Base-by-base conservation (phyloP, 2,113 vertebrate genomes). In the Hemichromis elongatus region DNA sequence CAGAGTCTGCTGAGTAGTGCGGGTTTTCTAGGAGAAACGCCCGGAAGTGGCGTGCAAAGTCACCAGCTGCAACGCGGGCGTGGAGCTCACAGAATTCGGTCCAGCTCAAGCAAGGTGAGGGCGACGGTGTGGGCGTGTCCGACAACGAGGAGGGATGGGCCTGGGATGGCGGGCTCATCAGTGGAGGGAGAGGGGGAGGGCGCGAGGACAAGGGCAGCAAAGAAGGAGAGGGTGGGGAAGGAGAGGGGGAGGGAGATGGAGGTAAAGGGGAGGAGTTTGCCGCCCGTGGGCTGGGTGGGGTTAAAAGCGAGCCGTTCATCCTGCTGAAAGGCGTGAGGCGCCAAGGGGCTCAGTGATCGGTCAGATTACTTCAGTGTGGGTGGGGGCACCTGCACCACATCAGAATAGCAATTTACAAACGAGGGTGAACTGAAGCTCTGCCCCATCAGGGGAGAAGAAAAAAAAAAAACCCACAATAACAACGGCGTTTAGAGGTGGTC, bases 41-140 rank as follows among this genome's bases (percentile, higher is more conserved):
- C 90, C 97, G 96, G 26, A 97, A 97, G 73, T 97, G 97, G 2
- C 96, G 97, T 3, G 98, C 97, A 75, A 98, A 98, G 93, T 98
- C 97, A 2, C 97, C 95, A 3, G 98, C 98, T 0, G 98, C 98
- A 0, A 97, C 96, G 0, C 97, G 96, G n/a, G 98, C 98, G 0
- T 98, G 98, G 26, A 97, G 96, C 96, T 98, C 97, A 33, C 98
- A 98, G 96, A 98, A 98, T 92, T 98, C 97, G 79, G 96, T 97
- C 98, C 98, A 98, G 92, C 97, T 97, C 5, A 97, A 96, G 33
- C 97, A 97, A 4, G 97, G 97, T 3, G 96, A 94, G 79, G 97
- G 96, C 8, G 96, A 96, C 0, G 96, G 96, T 0, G 96, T 96
- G 18, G 96, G 96, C 1, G 96, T 96, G 85, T 96, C 95, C 0